A percentile compares a stretch with the other conserved stretches of the same genome.
phyloP scores from a whole-genome alignment of 23 tunicate species.

The Halocynthia roretzi region DNA sequence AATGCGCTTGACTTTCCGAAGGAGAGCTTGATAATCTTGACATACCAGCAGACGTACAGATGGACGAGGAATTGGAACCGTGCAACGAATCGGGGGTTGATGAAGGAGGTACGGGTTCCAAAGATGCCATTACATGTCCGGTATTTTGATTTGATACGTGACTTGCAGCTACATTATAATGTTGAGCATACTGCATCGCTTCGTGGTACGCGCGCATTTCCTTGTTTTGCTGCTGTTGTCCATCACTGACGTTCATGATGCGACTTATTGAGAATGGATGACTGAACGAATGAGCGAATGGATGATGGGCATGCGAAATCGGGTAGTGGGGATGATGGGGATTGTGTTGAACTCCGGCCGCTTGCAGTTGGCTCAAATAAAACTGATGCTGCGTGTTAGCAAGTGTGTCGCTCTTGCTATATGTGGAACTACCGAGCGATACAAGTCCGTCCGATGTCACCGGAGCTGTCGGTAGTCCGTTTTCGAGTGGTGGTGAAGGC shows the following conservation, averaged over 20 bases:
- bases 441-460: constrained; percentile 7
- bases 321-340: constrained; percentile 16
- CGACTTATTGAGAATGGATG: constrained; percentile 91
- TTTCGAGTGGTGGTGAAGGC: not conserved
- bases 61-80: constrained; percentile 38
- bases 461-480: constrained; percentile 5
- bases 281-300: constrained; percentile 73
- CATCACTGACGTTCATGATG: constrained; percentile 76
- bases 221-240: constrained; percentile 48
- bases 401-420: constrained; percentile 20
- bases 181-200: constrained; percentile 68
- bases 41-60: constrained; percentile 44
- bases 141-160: not conserved
- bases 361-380: constrained; percentile 16
- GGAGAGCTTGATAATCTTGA: constrained; percentile 38
- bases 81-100: constrained; percentile 36
- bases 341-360: constrained; percentile 52
- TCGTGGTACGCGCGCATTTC: constrained; percentile 89
- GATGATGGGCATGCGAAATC: constrained; percentile 23
- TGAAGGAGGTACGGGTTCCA: constrained; percentile 34
- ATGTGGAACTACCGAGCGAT: not conserved
- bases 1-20: constrained; percentile 23
- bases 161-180: constrained; percentile 43
- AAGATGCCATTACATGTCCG: constrained; percentile 14
- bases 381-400: constrained; percentile 18